Base-by-base conservation (phyloP, 2,113 vertebrate genomes). In the Poeciliopsis prolifica region DNA sequence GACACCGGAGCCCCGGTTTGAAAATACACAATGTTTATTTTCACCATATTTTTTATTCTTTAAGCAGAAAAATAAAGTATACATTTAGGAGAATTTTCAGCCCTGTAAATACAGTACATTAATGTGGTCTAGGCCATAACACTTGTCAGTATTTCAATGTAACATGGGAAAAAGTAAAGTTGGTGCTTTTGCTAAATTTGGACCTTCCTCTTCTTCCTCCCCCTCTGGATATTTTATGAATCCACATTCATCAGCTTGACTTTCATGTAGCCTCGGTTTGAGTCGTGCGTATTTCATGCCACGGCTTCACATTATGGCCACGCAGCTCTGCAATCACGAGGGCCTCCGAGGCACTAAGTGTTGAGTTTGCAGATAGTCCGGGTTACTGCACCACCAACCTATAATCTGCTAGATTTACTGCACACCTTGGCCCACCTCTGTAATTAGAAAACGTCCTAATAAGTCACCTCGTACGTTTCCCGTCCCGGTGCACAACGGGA, bases 371-470 rank as follows among this genome's bases (percentile, higher is more conserved):
- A 86, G 88, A 91, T 93, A 88, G 84, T 91, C 91, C 91, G 88
- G 61, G 82, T 91, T 87, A 69, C 72, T 17, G 22, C 75, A 74
- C 79, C 78, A 76, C 82, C 77, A 90, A 92, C 83, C 92, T 94
- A 86, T 94, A 94, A 94, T 94, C 88, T 88, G 66, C 26, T 31
- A 88, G 89, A 94, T 94, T 94, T 93, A 94, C 74, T 64, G 37
- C 62, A 40, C 90, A 84, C 68, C 84, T 80, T 35, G 61, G 70
- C 72, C 88, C 78, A 73, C 85, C 91, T 90, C 87, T 93, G 84
- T 92, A 93, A 91, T 94, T 89, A 93, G 88, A 76, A 84, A 86
- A 82, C 84, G 87, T 92, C 82, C 90, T 94, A 94, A 93, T 94
- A 93, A 90, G 85, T 93, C 88, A 92, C 84, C 90, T 91, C 90